Evolutionary conservation across 2,113 vertebrate genomes (phyloP).

Genomic region (Prietella phreatophila): DNA sequence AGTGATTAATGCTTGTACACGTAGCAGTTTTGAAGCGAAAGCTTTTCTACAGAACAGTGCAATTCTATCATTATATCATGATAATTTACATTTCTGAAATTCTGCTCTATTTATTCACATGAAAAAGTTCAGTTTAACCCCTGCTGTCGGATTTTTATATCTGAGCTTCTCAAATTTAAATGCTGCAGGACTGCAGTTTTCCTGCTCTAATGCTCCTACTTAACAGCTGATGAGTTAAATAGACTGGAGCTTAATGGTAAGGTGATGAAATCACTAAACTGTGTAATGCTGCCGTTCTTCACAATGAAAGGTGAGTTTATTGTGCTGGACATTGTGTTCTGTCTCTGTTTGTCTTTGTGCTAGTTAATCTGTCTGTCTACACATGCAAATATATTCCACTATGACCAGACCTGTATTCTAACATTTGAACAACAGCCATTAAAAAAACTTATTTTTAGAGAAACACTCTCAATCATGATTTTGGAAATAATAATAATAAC

Average conservation of each 20-base stretch:
- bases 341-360: neutral
- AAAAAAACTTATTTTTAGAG: constrained; percentile 66
- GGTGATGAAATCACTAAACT: neutral
- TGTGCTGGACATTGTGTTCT: neutral
- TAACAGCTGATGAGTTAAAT: neutral
- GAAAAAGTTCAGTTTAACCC: neutral
- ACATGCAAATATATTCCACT: constrained; percentile 67
- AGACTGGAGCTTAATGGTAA: neutral
- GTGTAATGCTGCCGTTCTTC: neutral
- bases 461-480: neutral
- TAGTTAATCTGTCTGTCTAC: neutral
- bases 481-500: neutral
- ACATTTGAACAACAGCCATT: constrained; percentile 62
- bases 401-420: constrained; percentile 69
- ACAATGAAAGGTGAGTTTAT: neutral
- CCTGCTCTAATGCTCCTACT: neutral
- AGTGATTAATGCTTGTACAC: neutral
- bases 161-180: neutral
- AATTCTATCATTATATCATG: neutral
- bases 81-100: constrained; percentile 2
- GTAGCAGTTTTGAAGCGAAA: neutral
- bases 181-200: neutral
- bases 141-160: neutral
- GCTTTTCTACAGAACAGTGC: neutral
- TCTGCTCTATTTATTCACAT: neutral